These are phyloP conservation scores for Darevskia mixta DNA, from an alignment of 2,797 vertebrate genomes.

Conservation along the genomic window DNA sequence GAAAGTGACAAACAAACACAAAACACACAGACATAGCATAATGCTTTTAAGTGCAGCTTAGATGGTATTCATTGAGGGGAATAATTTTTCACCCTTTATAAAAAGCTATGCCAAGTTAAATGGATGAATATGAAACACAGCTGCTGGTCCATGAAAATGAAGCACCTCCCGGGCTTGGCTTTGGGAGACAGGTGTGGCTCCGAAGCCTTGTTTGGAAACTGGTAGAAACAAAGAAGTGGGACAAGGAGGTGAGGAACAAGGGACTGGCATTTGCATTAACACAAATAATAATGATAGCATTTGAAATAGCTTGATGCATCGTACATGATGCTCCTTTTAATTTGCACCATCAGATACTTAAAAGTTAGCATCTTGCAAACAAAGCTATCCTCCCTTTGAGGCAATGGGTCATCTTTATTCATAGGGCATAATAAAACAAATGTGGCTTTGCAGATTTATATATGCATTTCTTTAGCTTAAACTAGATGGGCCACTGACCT, in stretches of 20 bases:
- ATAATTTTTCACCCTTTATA: slow-evolving; percentile 26
- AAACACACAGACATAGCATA: background rate
- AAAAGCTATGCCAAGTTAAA: slow-evolving; percentile 16
- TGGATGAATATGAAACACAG: slow-evolving; percentile 9
- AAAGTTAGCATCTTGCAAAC: background rate
- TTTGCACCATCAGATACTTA: background rate
- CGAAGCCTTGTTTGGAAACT: background rate
- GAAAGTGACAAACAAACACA: slow-evolving; percentile 14
- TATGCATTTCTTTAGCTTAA: background rate
- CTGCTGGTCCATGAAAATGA: slow-evolving; percentile 14
- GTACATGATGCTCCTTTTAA: background rate
- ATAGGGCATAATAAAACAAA: background rate
- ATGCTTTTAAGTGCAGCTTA: slow-evolving; percentile 41
- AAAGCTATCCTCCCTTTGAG: background rate
- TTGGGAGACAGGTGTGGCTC: background rate
- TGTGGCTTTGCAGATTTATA: background rate
- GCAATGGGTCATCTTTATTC: background rate
- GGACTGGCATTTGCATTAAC: background rate
- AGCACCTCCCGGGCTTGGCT: background rate
- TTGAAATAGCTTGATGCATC: background rate
- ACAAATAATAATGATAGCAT: background rate
- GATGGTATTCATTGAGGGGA: slow-evolving; percentile 16
- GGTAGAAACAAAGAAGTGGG: background rate
- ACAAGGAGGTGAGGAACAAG: background rate
- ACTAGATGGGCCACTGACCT: no score